phyloP scores from a whole-genome alignment of 2,888 invertebrate species.

The Eubasilissa splendida region DNA sequence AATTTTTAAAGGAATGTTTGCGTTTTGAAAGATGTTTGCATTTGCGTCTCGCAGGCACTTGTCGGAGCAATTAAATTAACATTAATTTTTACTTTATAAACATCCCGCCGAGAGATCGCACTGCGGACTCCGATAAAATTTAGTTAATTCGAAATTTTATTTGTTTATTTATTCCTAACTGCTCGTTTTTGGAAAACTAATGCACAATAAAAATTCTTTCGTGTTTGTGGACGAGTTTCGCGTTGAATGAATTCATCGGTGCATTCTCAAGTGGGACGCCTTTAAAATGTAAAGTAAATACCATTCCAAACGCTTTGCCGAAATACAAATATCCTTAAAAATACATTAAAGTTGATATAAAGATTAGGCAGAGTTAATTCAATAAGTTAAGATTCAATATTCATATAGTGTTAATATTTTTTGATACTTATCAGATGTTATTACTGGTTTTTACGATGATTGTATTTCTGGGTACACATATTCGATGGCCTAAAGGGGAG shows the following conservation, averaged over 20 bases:
- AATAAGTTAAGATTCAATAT: no score
- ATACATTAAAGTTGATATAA: no score
- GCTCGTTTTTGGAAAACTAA: conserved; percentile 37
- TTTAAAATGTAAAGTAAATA: no score
- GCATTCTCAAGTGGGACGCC: background rate
- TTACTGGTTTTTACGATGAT: no score
- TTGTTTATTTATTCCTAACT: conserved; percentile 47
- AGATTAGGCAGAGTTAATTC: no score
- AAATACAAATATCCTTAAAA: background rate
- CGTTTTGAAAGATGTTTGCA: conserved; percentile 55
- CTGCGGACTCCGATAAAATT: conserved; percentile 36
- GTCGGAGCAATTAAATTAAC: conserved; percentile 58
- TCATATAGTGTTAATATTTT: no score
- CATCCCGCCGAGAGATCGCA: conserved; percentile 44
- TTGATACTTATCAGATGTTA: no score
- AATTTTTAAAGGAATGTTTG: conserved; percentile 49
- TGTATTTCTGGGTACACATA: no score
- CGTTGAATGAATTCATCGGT: conserved; percentile 10
- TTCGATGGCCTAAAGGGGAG: no score
- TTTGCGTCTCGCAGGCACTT: conserved; percentile 55
- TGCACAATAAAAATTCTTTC: conserved; percentile 20
- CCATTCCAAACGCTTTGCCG: no score
- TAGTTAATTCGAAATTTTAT: conserved; percentile 47
- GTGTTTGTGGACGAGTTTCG: conserved; percentile 11
- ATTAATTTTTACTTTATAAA: conserved; percentile 59